Evolutionary conservation across 2,888 invertebrate genomes (phyloP).

Genomic region (Osedax frankpressi): DNA sequence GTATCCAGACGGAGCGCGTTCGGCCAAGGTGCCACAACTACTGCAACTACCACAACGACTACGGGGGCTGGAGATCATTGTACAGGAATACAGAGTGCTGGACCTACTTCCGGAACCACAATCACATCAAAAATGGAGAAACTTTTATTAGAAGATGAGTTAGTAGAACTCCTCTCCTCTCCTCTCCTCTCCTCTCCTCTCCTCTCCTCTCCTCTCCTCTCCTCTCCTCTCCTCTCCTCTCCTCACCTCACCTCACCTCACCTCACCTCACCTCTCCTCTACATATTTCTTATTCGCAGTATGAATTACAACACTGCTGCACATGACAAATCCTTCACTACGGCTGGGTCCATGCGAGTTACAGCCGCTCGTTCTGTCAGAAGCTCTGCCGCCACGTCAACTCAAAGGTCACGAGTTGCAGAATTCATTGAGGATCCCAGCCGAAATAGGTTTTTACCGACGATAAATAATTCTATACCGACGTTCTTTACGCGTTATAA

Average conservation of each 20-base stretch:
- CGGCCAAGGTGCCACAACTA: neutral
- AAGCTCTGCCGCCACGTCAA: neutral
- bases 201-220: neutral
- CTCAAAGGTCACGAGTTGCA: neutral
- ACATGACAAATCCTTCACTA: neutral
- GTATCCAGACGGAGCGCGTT: constrained; percentile 10
- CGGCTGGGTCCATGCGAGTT: neutral
- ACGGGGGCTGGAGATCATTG: no score
- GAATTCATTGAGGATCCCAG: neutral
- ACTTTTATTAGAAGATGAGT: neutral
- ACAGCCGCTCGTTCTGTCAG: neutral
- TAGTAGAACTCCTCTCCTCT: neutral
- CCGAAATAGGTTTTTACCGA: neutral
- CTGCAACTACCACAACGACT: neutral
- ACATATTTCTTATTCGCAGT: neutral
- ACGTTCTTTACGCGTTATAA: no score
- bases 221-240: neutral
- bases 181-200: no score
- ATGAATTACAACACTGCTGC: neutral
- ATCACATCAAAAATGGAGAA: neutral
- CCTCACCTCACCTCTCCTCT: neutral
- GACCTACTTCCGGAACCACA: neutral
- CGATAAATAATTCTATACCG: no score
- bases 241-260: neutral
- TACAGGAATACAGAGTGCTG: no score